Evolutionary conservation across 2,888 invertebrate species (phyloP).

Genomic region (Leptinotarsa tumamoca): DNA sequence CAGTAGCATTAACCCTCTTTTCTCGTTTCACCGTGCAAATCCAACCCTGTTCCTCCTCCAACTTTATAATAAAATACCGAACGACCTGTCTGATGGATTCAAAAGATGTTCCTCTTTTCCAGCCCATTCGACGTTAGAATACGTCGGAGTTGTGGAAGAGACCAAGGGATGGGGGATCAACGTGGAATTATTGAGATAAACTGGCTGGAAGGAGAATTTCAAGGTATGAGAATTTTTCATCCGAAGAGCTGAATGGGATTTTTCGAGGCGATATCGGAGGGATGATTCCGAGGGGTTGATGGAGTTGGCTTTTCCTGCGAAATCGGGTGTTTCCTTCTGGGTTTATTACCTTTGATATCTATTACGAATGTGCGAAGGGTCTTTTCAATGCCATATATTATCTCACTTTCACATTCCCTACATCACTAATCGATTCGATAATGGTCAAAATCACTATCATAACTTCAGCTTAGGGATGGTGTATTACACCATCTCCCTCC

Average conservation of each 20-base stretch:
- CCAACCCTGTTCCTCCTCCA: conserved; percentile 1
- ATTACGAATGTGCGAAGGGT: not conserved
- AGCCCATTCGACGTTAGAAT: conserved; percentile 16
- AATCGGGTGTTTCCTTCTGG: not conserved
- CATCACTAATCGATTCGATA: no score
- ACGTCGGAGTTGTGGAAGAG: not conserved
- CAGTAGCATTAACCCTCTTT: no score
- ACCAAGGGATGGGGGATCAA: conserved; percentile 29
- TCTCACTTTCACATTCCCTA: no score
- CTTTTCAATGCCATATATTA: no score
- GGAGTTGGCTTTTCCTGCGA: conserved; percentile 14
- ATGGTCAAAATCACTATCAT: no score
- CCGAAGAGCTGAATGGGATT: conserved; percentile 47
- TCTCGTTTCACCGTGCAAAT: not conserved
- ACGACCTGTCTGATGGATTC: conserved; percentile 21
- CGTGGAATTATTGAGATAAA: conserved; percentile 50
- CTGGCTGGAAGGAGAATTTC: conserved; percentile 47
- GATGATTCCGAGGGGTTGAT: conserved; percentile 31
- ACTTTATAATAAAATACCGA: conserved; percentile 17
- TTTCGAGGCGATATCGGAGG: conserved; percentile 50
- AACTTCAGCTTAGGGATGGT: no score
- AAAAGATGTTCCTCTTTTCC: conserved; percentile 22
- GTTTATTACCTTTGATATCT: not conserved
- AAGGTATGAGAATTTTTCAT: conserved; percentile 38
- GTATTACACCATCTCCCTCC: no score